Percentiles rank a stretch among this genome's conserved stretches.
phyloP scores from a whole-genome alignment of 2,113 vertebrate genomes.

The Indicator indicator region DNA sequence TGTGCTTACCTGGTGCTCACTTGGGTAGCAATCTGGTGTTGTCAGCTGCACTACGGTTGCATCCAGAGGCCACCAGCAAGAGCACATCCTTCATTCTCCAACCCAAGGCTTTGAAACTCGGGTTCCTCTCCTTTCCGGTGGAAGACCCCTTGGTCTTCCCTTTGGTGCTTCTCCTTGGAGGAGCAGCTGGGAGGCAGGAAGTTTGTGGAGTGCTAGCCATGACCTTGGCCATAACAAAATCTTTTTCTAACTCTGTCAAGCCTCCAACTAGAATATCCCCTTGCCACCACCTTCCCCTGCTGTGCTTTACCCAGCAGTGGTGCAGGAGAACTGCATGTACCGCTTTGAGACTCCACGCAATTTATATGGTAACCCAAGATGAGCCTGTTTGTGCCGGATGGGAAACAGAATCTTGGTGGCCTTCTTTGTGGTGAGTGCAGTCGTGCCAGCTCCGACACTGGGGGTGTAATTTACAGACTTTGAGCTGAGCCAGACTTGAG shows the following conservation, averaged over 20 bases:
- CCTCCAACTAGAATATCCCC: background rate
- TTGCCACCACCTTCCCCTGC: fast-evolving
- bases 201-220: background rate
- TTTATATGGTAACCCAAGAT: background rate
- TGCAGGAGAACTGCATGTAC: background rate
- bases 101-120: background rate
- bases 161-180: background rate
- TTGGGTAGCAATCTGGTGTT: fast-evolving
- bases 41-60: background rate
- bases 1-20: fast-evolving
- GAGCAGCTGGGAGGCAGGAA: background rate
- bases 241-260: background rate
- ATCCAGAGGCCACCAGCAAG: background rate
- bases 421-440: background rate
- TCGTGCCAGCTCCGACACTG: fast-evolving
- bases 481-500: background rate
- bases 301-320: background rate
- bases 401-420: background rate
- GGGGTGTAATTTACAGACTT: background rate
- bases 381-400: background rate
- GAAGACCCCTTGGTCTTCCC: background rate
- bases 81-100: background rate
- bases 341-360: background rate
- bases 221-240: background rate
- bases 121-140: background rate